Percentiles rank a stretch among this genome's conserved stretches.
These are phyloP conservation scores for Physeter macrocephalus DNA, from an alignment of 2,113 vertebrate species.

Conservation along the genomic window DNA sequence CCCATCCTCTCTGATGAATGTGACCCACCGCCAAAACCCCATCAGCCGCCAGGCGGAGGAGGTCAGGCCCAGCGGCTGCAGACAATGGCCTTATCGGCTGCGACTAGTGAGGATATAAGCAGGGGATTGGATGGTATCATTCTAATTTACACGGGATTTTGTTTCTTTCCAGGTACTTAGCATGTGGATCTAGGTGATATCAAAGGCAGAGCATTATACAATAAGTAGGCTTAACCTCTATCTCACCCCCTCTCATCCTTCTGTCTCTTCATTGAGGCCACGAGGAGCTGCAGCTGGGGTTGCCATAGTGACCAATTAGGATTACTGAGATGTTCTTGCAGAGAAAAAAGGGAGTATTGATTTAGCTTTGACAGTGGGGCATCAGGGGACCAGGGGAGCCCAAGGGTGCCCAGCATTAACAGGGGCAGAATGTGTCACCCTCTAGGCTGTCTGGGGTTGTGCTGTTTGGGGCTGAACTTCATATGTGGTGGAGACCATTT, in stretches of 20 bases:
- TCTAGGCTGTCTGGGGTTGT: neutral
- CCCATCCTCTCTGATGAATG: neutral
- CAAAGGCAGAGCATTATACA: slow-evolving; percentile 71
- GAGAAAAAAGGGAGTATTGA: slow-evolving; percentile 71
- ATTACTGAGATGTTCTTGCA: slow-evolving; percentile 71
- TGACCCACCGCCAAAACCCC: slow-evolving; percentile 33
- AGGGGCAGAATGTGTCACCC: slow-evolving; percentile 1
- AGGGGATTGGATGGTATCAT: slow-evolving; percentile 59
- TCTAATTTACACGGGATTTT: slow-evolving; percentile 52
- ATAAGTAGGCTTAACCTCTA: slow-evolving; percentile 70
- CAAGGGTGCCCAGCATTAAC: slow-evolving; percentile 42
- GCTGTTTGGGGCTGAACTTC: neutral
- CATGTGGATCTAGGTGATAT: slow-evolving; percentile 74
- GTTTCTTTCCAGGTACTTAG: slow-evolving; percentile 74
- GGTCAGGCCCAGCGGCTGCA: slow-evolving; percentile 50
- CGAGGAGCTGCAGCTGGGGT: slow-evolving; percentile 65
- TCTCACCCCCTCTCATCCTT: slow-evolving; percentile 68
- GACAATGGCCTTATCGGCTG: slow-evolving; percentile 57
- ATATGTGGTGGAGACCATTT: neutral
- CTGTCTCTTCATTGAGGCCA: slow-evolving; percentile 68
- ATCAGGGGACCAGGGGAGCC: slow-evolving; percentile 48
- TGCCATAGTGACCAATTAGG: slow-evolving; percentile 78
- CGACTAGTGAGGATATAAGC: slow-evolving; percentile 45
- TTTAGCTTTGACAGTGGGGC: slow-evolving; percentile 65
- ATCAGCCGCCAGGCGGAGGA: slow-evolving; percentile 25